These are phyloP conservation scores for Xiphias gladius DNA, from an alignment of 2,113 vertebrate genomes.

Conservation along the genomic window DNA sequence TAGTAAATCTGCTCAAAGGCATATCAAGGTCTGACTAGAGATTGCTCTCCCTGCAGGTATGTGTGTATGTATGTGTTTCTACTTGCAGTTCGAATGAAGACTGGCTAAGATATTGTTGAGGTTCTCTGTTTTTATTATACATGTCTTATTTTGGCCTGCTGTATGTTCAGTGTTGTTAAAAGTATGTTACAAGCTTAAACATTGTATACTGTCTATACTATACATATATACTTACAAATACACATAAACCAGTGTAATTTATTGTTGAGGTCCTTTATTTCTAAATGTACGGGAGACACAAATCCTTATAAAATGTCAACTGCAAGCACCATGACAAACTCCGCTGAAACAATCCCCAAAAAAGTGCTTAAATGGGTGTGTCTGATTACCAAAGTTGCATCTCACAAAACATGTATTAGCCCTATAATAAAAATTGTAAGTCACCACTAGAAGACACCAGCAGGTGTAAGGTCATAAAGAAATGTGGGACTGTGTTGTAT, in stretches of 20 bases:
- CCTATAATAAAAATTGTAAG: not conserved
- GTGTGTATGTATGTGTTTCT: conserved; percentile 30
- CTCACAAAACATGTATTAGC: conserved; percentile 2
- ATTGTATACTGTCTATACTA: not conserved
- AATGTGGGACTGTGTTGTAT: not conserved
- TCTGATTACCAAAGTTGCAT: conserved; percentile 16
- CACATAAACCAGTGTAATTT: not conserved
- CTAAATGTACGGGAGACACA: not conserved
- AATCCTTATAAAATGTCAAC: not conserved
- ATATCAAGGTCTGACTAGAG: conserved; percentile 69
- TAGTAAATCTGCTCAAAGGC: conserved; percentile 75
- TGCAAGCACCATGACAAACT: not conserved
- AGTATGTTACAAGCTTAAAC: not conserved
- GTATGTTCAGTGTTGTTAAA: not conserved
- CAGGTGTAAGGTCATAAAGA: not conserved
- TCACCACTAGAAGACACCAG: not conserved
- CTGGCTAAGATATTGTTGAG: conserved; percentile 22
- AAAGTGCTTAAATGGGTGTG: conserved; percentile 1
- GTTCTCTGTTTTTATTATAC: conserved; percentile 21
- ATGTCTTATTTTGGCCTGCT: conserved; percentile 4
- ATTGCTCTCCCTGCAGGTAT: conserved; percentile 40
- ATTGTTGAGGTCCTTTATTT: conserved; percentile 4
- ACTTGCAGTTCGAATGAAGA: conserved; percentile 34
- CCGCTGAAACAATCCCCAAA: conserved; percentile 14
- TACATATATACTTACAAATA: not conserved